Base-by-base conservation (phyloP, 2,797 vertebrate species). In the Muraenolepis orangiensis region DNA sequence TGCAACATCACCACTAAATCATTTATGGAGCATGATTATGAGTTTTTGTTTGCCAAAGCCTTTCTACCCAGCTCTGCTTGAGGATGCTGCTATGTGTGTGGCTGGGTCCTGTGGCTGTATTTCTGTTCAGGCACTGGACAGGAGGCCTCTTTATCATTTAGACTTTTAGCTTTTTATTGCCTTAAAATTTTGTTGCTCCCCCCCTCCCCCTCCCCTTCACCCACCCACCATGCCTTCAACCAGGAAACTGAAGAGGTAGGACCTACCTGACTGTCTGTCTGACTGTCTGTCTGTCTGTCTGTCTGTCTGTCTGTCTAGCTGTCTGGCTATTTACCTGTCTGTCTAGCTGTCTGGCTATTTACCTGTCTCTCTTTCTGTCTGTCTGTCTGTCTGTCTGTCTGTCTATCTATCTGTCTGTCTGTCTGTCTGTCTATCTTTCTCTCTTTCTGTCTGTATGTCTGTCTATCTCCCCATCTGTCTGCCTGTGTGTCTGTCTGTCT, bases 211-310 rank as follows among this genome's bases (percentile, higher is more conserved):
- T 18, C 42, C 42, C 20, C n/a, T n/a, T n/a, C n/a, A n/a, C n/a
- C n/a, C n/a, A n/a, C n/a, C 51, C 90, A 82, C 93, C 94, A 96
- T 95, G 97, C 97, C 93, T 96, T 95, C 92, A 90, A 76, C 86
- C 88, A 99, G 97, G 97, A 98, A 95, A 98, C 98, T 93, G 95
- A 97, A 94, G 97, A 99, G 97, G 96, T 98, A 98, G 96, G 96
- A 96, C 88, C 83, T 84, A 78, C 79, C 73, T 81, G 71, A 26
- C 73, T 82, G 78, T 66, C 61, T 38, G 77, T 76, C 29, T 72
- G 18, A 36, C 80, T 78, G 29, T 23, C 16, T 51, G 69, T 28
- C 31, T 76, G 30, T 67, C 72, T 75, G 23, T 71, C 40, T 72
- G 36, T 61, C 69, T 77, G 61, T 71, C 74, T 28, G 36, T 69